Base-by-base conservation (phyloP, 2,888 invertebrate genomes). In the Athetis lepigone region DNA sequence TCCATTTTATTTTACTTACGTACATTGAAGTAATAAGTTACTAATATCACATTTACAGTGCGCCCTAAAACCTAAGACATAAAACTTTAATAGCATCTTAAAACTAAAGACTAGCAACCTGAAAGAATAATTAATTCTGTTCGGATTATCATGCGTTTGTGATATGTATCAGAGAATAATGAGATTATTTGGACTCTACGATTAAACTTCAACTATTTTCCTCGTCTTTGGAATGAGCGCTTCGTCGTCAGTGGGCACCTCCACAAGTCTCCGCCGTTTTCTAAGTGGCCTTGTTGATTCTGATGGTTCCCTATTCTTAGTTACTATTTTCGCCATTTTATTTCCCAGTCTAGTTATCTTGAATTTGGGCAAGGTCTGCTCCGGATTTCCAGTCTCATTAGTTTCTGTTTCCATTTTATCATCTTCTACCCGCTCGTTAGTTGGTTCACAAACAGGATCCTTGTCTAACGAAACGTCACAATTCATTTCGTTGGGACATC, bases 181-280 rank as follows among this genome's bases (percentile, higher is more conserved):
- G 49, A 71, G 60, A 70, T 66, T 69, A 72, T 78, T 78, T 63
- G 70, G 70, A 70, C 62, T 59, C 40, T 56, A 65, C 52, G 39
- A 78, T 89, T 89, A 95, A 56, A 94, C 95, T 89, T 95, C 93
- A 65, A 95, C 95, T 55, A 91, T 94, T 88, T 95, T 95, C 69
- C 95, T 90, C 37, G 93, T 92, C 85, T 94, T 95, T 75, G 91
- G 89, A 85, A 95, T 92, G 77, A 95, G 90, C 23, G 90, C 85
- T 33, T 95, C 95, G 3, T 95, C 95, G 25, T 95, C 95, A 0
- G 90, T 83, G 0, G 90, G 63, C 0, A 91, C 92, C 75, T 96
- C 96, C 9, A 96, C 96, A n/a, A 96, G 92, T 90, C 96, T 95
- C 82, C 96, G 96, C 40, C 96, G 91, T 83, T 96, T 96, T 58